Percentiles rank a stretch among this genome's conserved stretches.
These are phyloP conservation scores for Chrysoperla carnea DNA, from an alignment of 1,140 invertebrate genomes.

Conservation along the genomic window DNA sequence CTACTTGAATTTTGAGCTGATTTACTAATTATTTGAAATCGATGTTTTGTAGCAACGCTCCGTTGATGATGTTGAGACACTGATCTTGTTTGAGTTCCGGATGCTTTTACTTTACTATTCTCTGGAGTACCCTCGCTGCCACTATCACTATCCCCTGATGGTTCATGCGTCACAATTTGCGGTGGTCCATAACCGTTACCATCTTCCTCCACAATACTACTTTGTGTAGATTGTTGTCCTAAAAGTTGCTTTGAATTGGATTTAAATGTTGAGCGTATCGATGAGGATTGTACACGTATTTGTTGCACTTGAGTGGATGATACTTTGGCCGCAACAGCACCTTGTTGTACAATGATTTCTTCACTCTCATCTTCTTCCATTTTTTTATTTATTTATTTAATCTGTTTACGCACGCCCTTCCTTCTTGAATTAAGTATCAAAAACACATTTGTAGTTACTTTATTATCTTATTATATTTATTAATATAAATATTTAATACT, in stretches of 20 bases:
- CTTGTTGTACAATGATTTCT: too few species aligned
- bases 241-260: background rate
- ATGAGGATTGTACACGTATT: background rate
- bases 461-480: too few species aligned
- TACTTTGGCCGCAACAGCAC: too few species aligned
- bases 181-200: slow-evolving; percentile 8
- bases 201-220: slow-evolving; percentile 6
- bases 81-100: slow-evolving; percentile 1
- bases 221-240: slow-evolving; percentile 7
- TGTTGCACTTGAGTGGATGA: too few species aligned
- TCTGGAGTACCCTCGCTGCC: slow-evolving; percentile 17
- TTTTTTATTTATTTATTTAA: too few species aligned
- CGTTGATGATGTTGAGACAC: slow-evolving; percentile 8
- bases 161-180: slow-evolving; percentile 25
- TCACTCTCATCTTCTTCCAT: too few species aligned
- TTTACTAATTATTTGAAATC: slow-evolving; percentile 24
- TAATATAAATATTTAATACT: too few species aligned
- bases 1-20: slow-evolving; percentile 47
- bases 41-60: slow-evolving; percentile 10
- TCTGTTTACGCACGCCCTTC: too few species aligned
- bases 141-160: slow-evolving; percentile 23
- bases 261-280: background rate
- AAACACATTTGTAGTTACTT: too few species aligned
- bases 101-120: slow-evolving; percentile 3
- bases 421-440: too few species aligned